Percentiles rank a stretch among this genome's conserved stretches.
These are phyloP conservation scores for Drosophila gaucha DNA, from an alignment of 2,888 invertebrate genomes.

Conservation along the genomic window DNA sequence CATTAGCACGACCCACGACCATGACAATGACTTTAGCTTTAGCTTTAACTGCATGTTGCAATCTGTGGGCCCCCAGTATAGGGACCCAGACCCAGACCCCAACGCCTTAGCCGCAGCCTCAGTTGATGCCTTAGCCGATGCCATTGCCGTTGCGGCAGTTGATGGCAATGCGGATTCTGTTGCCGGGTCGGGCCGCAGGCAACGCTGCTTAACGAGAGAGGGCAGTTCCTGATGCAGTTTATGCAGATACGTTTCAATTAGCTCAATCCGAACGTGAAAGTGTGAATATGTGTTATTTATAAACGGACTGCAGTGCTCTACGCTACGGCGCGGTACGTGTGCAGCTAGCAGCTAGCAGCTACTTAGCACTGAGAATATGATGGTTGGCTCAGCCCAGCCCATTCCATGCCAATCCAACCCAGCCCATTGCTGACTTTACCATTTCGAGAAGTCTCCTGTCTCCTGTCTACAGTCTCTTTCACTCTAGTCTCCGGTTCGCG, in stretches of 20 bases:
- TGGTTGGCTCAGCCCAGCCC: conserved; percentile 4
- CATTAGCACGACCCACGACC: conserved; percentile 69
- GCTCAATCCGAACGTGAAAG: conserved; percentile 75
- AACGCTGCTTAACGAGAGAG: conserved; percentile 46
- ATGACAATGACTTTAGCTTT: conserved; percentile 68
- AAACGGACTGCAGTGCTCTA: conserved; percentile 33
- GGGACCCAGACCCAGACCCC: conserved; percentile 6
- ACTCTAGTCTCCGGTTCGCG: conserved; percentile 28
- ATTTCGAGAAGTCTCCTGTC: conserved; percentile 19
- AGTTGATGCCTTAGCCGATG: background rate
- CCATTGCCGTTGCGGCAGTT: conserved; percentile 19
- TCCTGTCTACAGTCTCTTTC: conserved; percentile 16
- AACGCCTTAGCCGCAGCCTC: conserved; percentile 5
- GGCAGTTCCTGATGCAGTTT: conserved; percentile 69
- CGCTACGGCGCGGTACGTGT: conserved; percentile 9
- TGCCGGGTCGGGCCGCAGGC: conserved; percentile 33
- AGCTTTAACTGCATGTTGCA: conserved; percentile 37
- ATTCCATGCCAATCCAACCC: conserved; percentile 1
- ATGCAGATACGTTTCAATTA: conserved; percentile 80
- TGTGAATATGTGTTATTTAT: conserved; percentile 76
- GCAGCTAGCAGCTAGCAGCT: conserved; percentile 9
- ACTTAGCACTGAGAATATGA: conserved; percentile 19
- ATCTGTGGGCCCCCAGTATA: conserved; percentile 25
- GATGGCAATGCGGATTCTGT: conserved; percentile 17
- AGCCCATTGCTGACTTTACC: conserved; percentile 1